Evolutionary conservation across 1,140 invertebrate genomes (phyloP), one percentile per base, ranked within the genome.

Genomic region (Hyles euphorbiae): DNA sequence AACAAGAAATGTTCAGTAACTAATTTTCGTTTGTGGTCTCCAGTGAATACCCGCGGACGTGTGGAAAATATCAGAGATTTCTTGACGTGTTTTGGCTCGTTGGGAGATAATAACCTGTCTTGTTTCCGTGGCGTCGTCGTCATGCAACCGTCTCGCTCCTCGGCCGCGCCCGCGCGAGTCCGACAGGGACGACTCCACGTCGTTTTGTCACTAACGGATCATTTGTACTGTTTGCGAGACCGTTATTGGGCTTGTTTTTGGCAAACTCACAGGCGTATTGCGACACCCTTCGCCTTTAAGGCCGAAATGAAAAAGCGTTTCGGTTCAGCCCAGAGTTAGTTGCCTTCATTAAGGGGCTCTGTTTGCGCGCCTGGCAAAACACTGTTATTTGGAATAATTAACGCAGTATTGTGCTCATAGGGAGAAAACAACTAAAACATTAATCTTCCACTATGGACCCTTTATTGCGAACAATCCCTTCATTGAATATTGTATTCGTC

Each of bases 241-340:
- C 73, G 81, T 83, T 86, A 86, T 85, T 85, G 81, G 75, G 79
- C 82, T 87, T 85, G 83, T 85, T 88, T 82, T 83, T 83, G 85
- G 81, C 77, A 83, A 83, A 85, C 68, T 76, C 75, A 74, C 78
- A 76, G 67, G 74, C 72, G 75, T 81, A 75, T 81, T 76, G 74
- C 72, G 70, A 60, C 77, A 73, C 79, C 72, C 74, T 64, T 61
- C 68, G 74, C 73, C 76, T 77, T 75, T 65, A 67, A 71, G 67
- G 63, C 63, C 65, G 64, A 81, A 85, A 83, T 81, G 85, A 80
- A 81, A 82, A 78, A 86, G 72, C 73, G 63, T 80, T 83, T 72
- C 67, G 65, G 81, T 83, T 76, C 76, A 67, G 67, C 60, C 67
- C 65, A 63, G 73, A 72, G 81, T 78, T 76, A 78, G 77, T 74